Percentiles rank a stretch among this genome's conserved stretches.
phyloP scores from a whole-genome alignment of 2,113 vertebrate species.

The Scomber scombrus region DNA sequence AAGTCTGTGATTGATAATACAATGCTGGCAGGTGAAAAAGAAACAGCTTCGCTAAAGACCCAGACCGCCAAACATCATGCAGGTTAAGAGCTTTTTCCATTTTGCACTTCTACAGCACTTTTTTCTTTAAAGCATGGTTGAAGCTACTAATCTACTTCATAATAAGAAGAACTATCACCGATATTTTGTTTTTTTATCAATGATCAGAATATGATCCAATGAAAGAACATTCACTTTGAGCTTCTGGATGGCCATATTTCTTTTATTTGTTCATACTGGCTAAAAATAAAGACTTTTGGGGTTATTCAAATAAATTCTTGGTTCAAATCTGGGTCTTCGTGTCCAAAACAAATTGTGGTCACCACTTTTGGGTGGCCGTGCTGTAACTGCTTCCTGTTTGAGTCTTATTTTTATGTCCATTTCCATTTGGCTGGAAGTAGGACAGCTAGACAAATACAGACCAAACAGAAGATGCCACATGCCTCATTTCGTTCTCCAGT shows the following conservation, averaged over 20 bases:
- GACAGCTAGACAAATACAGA: conserved; percentile 39
- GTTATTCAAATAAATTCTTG: conserved; percentile 21
- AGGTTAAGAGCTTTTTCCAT: not conserved
- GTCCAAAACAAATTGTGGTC: conserved; percentile 46
- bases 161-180: too few relatives aligned
- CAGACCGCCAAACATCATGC: not conserved
- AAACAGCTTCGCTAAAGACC: not conserved
- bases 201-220: too few relatives aligned
- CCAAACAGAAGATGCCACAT: conserved; percentile 66
- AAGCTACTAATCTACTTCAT: too few relatives aligned
- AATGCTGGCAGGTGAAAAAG: not conserved
- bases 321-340: conserved; percentile 33
- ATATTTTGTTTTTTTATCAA: too few relatives aligned
- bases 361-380: conserved; percentile 52
- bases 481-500: conserved; percentile 40
- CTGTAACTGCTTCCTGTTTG: conserved; percentile 56
- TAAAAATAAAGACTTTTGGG: not conserved
- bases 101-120: not conserved
- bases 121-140: not conserved
- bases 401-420: conserved; percentile 46
- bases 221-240: not conserved
- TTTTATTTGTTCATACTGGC: not conserved
- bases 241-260: not conserved
- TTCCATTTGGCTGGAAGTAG: conserved; percentile 45
- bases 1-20: not conserved